Evolutionary conservation across 2,797 vertebrate species (phyloP).

Genomic region (Cyprinella venusta): DNA sequence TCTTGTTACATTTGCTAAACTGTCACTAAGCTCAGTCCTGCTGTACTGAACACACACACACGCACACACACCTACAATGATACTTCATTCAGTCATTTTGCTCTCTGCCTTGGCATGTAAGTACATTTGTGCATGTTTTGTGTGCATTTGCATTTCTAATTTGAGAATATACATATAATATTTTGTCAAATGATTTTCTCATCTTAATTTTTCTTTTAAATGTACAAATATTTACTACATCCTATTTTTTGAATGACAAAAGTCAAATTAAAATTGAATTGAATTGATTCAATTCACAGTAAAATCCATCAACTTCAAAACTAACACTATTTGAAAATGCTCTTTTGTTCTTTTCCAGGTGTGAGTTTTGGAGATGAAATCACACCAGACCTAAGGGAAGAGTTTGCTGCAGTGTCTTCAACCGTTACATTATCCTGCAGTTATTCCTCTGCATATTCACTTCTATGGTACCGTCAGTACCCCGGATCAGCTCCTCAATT

Average conservation of each 20-base stretch:
- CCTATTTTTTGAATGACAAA: not conserved
- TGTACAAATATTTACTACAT: too few species aligned
- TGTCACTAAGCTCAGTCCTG: not conserved
- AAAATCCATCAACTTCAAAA: not conserved
- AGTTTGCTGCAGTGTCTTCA: not conserved
- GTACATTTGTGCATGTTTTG: not conserved
- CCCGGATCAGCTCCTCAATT: not conserved
- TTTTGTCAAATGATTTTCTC: not conserved
- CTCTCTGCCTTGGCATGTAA: not conserved
- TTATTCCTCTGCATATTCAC: rapidly evolving
- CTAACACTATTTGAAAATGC: not conserved
- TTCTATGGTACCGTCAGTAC: not conserved
- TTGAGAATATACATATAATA: not conserved
- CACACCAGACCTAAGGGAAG: not conserved
- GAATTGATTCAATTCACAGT: too few species aligned
- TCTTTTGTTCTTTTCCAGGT: not conserved
- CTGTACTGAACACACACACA: not conserved
- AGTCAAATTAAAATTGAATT: not conserved
- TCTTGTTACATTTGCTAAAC: not conserved
- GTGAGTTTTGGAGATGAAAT: conserved; percentile 8
- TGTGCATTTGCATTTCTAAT: not conserved
- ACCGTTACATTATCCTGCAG: conserved; percentile 1
- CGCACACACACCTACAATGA: not conserved
- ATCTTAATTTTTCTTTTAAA: not conserved
- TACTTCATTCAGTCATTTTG: not conserved